Evolutionary conservation across 1,140 invertebrate genomes (phyloP).

Genomic region (Berghia stephanieae): DNA sequence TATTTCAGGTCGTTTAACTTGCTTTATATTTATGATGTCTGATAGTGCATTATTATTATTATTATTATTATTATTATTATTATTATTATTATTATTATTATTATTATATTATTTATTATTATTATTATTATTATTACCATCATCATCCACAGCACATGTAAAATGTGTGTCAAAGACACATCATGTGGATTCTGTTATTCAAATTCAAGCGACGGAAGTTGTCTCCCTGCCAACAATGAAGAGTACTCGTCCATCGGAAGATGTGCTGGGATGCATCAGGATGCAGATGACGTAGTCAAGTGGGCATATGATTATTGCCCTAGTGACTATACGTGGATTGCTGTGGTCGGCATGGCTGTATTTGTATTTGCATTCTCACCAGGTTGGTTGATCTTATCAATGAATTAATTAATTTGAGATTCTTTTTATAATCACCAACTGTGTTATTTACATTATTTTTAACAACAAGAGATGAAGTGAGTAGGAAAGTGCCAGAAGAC

Average conservation of each 20-base stretch:
- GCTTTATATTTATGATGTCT: too few relatives aligned
- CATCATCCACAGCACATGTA: slow-evolving; percentile 61
- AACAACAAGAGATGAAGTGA: too few relatives aligned
- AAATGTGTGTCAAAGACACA: slow-evolving; percentile 60
- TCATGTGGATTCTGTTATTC: slow-evolving; percentile 70
- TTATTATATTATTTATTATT: background rate
- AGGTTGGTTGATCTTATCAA: slow-evolving; percentile 51
- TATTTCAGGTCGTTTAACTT: too few relatives aligned
- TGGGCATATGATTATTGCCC: slow-evolving; percentile 70
- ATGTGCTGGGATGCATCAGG: slow-evolving; percentile 44
- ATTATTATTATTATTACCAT: slow-evolving; percentile 3
- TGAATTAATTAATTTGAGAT: background rate
- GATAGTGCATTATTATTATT: too few relatives aligned
- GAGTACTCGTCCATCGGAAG: slow-evolving; percentile 42
- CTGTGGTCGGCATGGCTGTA: slow-evolving; percentile 67
- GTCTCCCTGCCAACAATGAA: slow-evolving; percentile 46
- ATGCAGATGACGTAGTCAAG: slow-evolving; percentile 36
- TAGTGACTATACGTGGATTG: slow-evolving; percentile 69
- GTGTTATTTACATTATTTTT: background rate
- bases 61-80: too few relatives aligned
- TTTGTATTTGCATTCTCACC: slow-evolving; percentile 71
- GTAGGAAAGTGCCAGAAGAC: too few relatives aligned
- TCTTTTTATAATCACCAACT: background rate
- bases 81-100: slow-evolving; percentile 18
- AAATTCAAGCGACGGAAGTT: slow-evolving; percentile 45